Evolutionary conservation across 2,797 vertebrate genomes (phyloP).

Genomic region (Pangasius sanitwongsei): DNA sequence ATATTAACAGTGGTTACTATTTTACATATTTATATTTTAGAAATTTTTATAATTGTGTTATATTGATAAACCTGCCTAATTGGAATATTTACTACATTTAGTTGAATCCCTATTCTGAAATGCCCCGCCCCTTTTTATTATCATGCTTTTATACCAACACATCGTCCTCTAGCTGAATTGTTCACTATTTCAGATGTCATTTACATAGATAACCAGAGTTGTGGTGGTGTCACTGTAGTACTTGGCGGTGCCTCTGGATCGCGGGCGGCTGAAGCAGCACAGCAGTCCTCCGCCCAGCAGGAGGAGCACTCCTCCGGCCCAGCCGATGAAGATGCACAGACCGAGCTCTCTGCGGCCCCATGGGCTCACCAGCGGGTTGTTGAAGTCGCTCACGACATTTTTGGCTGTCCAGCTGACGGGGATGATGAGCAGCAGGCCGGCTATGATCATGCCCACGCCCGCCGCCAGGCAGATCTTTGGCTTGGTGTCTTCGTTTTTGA

Average conservation of each 20-base stretch:
- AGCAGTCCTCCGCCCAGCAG: slow-evolving; percentile 73
- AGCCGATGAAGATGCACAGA: slow-evolving; percentile 74
- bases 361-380: not conserved
- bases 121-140: not conserved
- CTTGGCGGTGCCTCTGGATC: slow-evolving; percentile 65
- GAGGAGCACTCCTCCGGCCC: slow-evolving; percentile 70
- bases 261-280: slow-evolving; percentile 75
- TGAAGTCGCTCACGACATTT: slow-evolving; percentile 63
- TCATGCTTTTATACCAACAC: no score
- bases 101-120: no score
- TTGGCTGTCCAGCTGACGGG: slow-evolving; percentile 77
- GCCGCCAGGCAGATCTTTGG: slow-evolving; percentile 72
- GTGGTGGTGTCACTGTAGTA: slow-evolving; percentile 70
- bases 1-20: no score
- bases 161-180: not conserved
- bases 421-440: slow-evolving; percentile 73
- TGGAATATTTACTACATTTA: no score
- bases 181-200: not conserved
- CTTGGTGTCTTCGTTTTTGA: slow-evolving; percentile 72
- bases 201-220: slow-evolving; percentile 50
- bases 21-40: no score
- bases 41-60: no score
- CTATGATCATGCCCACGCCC: slow-evolving; percentile 69
- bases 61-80: no score
- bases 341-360: slow-evolving; percentile 69